These are phyloP conservation scores for Rhinogobius similis DNA, from an alignment of 2,113 vertebrate species.

Conservation along the genomic window DNA sequence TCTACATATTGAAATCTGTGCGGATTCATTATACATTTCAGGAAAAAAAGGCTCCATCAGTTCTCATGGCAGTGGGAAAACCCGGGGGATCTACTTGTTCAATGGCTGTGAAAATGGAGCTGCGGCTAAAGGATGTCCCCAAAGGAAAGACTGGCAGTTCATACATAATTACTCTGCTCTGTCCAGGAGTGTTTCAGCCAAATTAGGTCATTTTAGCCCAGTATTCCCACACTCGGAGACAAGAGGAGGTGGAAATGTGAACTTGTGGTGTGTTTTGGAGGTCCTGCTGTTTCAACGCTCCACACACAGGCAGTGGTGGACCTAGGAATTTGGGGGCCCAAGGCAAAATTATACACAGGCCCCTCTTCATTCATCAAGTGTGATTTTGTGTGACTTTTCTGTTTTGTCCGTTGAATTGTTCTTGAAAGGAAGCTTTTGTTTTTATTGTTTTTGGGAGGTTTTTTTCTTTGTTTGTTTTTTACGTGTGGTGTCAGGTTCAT, in stretches of 20 bases:
- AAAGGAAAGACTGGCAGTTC: conserved; percentile 24
- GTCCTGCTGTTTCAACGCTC: background rate
- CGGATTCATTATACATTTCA: conserved; percentile 54
- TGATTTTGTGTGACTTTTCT: too few species aligned
- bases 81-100: conserved; percentile 36
- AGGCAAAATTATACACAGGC: too few species aligned
- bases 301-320: background rate
- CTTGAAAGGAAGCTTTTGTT: too few species aligned
- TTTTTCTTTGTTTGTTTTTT: too few species aligned
- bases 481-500: too few species aligned
- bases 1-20: conserved; percentile 47
- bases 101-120: conserved; percentile 34
- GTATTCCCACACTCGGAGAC: background rate
- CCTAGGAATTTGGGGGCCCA: too few species aligned
- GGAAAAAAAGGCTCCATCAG: conserved; percentile 37
- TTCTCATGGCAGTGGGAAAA: conserved; percentile 17
- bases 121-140: conserved; percentile 23
- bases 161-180: conserved; percentile 23
- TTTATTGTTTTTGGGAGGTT: too few species aligned
- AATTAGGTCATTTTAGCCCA: conserved; percentile 6
- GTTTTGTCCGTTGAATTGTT: too few species aligned
- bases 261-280: background rate
- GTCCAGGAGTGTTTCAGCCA: conserved; percentile 10
- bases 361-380: too few species aligned
- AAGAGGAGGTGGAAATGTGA: background rate